phyloP scores from a whole-genome alignment of 2,113 vertebrate species.

The Neoarius graeffei region DNA sequence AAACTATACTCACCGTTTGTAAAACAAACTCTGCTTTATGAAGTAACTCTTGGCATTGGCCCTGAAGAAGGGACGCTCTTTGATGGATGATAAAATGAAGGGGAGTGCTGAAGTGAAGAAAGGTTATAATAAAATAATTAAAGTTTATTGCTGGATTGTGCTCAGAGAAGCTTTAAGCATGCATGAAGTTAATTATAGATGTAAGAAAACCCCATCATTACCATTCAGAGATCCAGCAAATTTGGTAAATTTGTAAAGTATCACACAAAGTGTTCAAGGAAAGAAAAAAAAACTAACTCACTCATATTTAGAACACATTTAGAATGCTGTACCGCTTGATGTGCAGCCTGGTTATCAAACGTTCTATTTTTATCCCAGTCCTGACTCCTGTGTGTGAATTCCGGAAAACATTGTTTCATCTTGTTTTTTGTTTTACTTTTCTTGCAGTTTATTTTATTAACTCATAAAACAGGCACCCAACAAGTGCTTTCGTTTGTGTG shows the following conservation, averaged over 20 bases:
- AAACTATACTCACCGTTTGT: conserved; percentile 65
- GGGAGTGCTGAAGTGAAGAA: background rate
- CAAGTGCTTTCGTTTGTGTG: background rate
- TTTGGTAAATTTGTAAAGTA: background rate
- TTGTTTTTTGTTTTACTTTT: background rate
- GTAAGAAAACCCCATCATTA: background rate
- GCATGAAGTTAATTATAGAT: background rate
- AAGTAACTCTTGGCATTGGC: conserved; percentile 68
- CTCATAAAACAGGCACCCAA: background rate
- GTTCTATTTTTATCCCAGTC: background rate
- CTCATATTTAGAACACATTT: background rate
- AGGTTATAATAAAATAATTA: background rate
- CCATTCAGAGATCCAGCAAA: background rate
- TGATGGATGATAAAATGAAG: conserved; percentile 50
- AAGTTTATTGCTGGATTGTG: background rate
- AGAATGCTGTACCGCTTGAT: background rate
- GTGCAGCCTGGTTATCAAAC: background rate
- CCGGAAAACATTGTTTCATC: background rate
- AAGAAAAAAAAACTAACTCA: background rate
- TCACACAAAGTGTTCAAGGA: background rate
- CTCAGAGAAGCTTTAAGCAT: conserved; percentile 3
- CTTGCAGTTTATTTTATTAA: background rate
- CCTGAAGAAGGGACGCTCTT: conserved; percentile 58
- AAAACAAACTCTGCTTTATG: conserved; percentile 59
- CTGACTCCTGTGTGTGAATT: background rate